These are phyloP conservation scores for Pogona vitticeps DNA, from an alignment of 2,113 vertebrate genomes.

Conservation along the genomic window DNA sequence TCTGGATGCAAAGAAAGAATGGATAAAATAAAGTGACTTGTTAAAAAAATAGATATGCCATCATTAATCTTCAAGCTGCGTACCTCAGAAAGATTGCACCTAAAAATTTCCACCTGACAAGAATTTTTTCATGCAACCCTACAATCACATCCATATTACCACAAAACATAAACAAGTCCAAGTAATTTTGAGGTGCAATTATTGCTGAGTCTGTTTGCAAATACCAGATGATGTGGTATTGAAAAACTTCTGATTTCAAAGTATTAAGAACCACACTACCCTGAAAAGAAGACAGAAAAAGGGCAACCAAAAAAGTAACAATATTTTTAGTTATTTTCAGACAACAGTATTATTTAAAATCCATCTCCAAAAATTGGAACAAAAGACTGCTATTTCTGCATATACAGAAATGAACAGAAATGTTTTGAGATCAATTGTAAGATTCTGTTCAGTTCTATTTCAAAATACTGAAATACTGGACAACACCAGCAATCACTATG, in stretches of 20 bases:
- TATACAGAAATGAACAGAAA: conserved; percentile 47
- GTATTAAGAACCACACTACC: conserved; percentile 22
- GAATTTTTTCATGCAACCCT: conserved; percentile 30
- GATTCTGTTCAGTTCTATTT: no score
- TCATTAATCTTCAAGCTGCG: background rate
- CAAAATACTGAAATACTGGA: no score
- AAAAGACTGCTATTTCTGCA: conserved; percentile 31
- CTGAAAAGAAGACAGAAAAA: conserved; percentile 8
- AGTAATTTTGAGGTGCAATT: conserved; percentile 57
- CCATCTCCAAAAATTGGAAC: conserved; percentile 38
- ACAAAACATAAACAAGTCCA: conserved; percentile 60
- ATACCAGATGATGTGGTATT: background rate
- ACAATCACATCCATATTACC: background rate
- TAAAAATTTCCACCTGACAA: background rate
- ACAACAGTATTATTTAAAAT: conserved; percentile 45
- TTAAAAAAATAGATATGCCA: background rate
- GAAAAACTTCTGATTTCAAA: background rate
- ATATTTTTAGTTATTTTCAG: conserved; percentile 44
- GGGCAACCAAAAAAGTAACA: conserved; percentile 14
- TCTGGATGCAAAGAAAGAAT: background rate
- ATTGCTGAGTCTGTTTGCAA: conserved; percentile 57
- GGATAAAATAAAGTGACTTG: background rate
- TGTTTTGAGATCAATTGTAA: conserved; percentile 57
- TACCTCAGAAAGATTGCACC: background rate
- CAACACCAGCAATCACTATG: no score